These are phyloP conservation scores for Orthochromis malagaraziensis DNA, from an alignment of 2,113 vertebrate genomes.

Conservation along the genomic window DNA sequence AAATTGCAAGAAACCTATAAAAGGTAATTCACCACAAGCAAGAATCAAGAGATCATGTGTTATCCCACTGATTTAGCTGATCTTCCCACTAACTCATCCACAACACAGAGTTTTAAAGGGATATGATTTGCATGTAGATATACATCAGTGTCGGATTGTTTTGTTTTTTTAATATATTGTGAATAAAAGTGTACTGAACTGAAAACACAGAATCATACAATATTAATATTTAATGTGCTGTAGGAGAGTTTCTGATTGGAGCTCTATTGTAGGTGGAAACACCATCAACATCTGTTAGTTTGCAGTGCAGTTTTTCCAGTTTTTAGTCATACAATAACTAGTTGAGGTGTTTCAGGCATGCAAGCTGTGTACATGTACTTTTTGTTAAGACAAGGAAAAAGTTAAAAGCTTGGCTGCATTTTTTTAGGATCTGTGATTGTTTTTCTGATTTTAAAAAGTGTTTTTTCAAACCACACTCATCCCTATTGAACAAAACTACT, in stretches of 20 bases:
- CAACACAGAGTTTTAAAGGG: not conserved
- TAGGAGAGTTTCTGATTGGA: not conserved
- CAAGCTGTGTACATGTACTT: not conserved
- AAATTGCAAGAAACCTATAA: not conserved
- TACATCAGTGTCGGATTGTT: not conserved
- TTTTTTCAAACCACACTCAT: not conserved
- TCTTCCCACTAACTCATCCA: not conserved
- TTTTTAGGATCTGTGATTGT: not conserved
- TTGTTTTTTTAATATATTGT: not conserved
- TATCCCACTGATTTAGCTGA: not conserved
- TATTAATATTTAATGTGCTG: not conserved
- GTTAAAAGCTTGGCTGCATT: fast-evolving
- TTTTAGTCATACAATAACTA: fast-evolving
- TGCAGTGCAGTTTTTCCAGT: not conserved
- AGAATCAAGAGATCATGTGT: not conserved
- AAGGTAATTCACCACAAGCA: not conserved
- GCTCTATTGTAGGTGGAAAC: not conserved
- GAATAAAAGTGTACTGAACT: not conserved
- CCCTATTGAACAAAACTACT: not conserved
- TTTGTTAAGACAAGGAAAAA: not conserved
- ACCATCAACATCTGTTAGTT: not conserved
- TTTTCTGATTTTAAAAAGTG: not conserved
- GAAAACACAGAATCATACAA: not conserved
- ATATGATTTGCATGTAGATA: not conserved
- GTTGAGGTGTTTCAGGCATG: fast-evolving